Evolutionary conservation across 2,113 vertebrate species (phyloP), one percentile per base, ranked within the genome.

Genomic region (Zosterops pallidus): DNA sequence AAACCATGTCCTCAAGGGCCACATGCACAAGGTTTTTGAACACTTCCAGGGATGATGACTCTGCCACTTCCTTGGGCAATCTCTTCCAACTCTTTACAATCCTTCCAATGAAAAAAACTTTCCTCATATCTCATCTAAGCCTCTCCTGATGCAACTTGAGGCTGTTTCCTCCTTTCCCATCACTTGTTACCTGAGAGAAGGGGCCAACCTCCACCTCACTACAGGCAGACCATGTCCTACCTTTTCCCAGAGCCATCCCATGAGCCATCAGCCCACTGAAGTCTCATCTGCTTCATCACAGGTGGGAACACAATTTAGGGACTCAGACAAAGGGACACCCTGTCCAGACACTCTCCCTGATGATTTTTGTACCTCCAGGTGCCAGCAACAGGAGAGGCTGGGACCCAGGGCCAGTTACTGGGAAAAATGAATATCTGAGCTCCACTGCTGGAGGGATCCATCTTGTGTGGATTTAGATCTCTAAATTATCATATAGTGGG

Each of bases 81-180:
- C 21, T 62, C 25, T 55, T 62, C 25, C 25, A 69, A 26, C 13
- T 18, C 5, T 76, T 55, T 63, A 47, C 9, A 55, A 35, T 3
- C 18, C 3, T 37, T 69, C 39, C 8, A 41, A 49, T 3, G 5
- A 29, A 8, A 53, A 41, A 28, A 14, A 9, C 0, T 0, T 22
- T 41, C 19, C 33, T 81, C 16, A 24, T n/a, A 67, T 44, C 19
- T 67, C 39, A 12, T 41, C 9, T 41, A 83, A 35, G 8, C 9
- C 17, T 41, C 21, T 8, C 6, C n/a, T 42, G 25, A 26, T 26
- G 10, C 23, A 31, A 53, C 9, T 69, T 42, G 25, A 62, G 17
- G 9, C 2, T 31, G 3, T 37, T 49, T 69, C 17, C 9, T 69
- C 29, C 37, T 35, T 35, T 35, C 20, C 17, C 62, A 11, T 22